A percentile compares a stretch with the other conserved stretches of the same genome.
These are phyloP conservation scores for Strigamia crassipes DNA, from an alignment of 2,888 invertebrate genomes.

Conservation along the genomic window DNA sequence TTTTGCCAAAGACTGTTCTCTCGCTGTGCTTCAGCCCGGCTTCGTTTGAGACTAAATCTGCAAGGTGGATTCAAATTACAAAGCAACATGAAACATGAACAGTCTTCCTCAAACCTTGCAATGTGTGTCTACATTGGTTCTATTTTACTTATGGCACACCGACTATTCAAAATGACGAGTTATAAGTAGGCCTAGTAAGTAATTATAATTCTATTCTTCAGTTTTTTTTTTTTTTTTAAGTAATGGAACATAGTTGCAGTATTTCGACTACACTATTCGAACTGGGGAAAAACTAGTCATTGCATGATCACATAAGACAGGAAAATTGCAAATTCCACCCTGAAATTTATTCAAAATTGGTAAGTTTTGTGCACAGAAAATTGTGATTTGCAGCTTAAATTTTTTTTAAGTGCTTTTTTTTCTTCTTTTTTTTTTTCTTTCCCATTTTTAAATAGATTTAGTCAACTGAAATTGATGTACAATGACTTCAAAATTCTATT, in stretches of 20 bases:
- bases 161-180: not conserved
- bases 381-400: no score
- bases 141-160: not conserved
- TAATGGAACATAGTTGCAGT: not conserved
- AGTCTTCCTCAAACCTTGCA: not conserved
- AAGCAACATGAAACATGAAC: not conserved
- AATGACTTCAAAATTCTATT: not conserved
- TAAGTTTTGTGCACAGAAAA: not conserved
- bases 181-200: not conserved
- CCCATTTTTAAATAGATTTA: no score
- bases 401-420: no score
- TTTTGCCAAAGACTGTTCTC: no score
- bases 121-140: slow-evolving; percentile 1
- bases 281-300: not conserved
- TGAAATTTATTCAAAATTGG: not conserved
- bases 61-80: no score
- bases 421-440: no score
- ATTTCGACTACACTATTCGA: no score
- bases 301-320: not conserved
- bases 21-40: no score
- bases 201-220: not conserved
- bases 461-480: no score
- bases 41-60: no score
- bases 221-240: not conserved
- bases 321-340: not conserved